Conservation (phyloP, 2,113 vertebrate species). For the Pangasianodon gigas region DNA sequence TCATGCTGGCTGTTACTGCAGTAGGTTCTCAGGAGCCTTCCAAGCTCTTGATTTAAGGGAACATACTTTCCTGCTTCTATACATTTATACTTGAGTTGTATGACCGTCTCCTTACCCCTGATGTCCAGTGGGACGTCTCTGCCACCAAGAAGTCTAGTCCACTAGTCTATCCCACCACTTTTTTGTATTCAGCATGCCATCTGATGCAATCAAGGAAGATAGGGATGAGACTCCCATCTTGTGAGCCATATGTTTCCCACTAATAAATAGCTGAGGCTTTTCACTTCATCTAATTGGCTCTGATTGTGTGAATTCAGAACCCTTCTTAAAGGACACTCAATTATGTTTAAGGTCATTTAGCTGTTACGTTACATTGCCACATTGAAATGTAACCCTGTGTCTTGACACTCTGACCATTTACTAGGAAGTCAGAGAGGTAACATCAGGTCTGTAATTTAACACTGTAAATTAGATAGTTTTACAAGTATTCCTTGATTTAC, state of each 20-base stretch:
- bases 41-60: not conserved
- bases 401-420: conserved; percentile 28
- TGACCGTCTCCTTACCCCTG: not conserved
- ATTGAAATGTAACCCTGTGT: conserved; percentile 43
- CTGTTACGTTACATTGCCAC: not conserved
- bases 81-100: not conserved
- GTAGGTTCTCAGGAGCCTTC: not conserved
- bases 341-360: conserved; percentile 32
- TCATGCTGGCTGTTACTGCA: not conserved
- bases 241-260: conserved; percentile 2
- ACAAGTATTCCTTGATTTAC: not conserved
- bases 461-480: conserved; percentile 2
- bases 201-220: not conserved
- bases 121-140: not conserved
- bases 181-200: not conserved
- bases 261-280: not conserved
- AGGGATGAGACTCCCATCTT: not conserved
- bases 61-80: not conserved
- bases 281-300: not conserved
- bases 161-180: not conserved
- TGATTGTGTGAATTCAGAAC: not conserved
- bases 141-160: not conserved
- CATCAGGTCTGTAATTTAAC: conserved; percentile 42
- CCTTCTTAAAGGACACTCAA: not conserved
- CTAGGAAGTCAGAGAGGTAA: not conserved